Evolutionary conservation across 2,113 vertebrate species (phyloP).

Genomic region (Otolemur garnettii): DNA sequence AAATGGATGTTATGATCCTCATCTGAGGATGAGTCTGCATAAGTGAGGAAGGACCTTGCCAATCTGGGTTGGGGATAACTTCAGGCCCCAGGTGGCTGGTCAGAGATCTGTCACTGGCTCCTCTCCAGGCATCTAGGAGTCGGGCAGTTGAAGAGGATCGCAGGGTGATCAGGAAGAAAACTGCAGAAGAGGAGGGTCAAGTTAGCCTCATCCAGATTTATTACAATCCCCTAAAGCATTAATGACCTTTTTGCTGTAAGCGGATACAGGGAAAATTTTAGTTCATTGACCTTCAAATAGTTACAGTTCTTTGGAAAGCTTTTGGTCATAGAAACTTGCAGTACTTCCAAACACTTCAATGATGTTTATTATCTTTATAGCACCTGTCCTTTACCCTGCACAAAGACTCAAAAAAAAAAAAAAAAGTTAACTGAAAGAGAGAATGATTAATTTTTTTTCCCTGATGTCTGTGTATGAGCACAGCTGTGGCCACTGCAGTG

Average conservation of each 20-base stretch:
- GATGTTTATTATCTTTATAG: constrained; percentile 68
- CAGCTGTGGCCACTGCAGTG: constrained; percentile 66
- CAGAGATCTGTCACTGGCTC: background rate
- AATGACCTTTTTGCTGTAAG: constrained; percentile 66
- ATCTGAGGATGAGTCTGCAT: background rate
- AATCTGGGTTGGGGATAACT: background rate
- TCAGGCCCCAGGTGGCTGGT: background rate
- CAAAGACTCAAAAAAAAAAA: constrained; percentile 47
- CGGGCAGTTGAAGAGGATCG: background rate
- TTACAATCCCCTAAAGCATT: constrained; percentile 28
- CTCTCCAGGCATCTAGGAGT: background rate
- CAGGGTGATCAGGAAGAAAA: background rate
- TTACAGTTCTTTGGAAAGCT: constrained; percentile 61
- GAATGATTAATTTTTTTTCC: constrained; percentile 63
- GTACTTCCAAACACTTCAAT: constrained; percentile 31
- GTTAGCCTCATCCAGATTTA: background rate
- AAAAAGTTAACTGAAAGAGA: constrained; percentile 49
- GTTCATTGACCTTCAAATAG: constrained; percentile 60
- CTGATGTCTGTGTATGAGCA: constrained; percentile 54
- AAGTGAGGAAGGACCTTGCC: background rate
- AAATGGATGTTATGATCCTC: background rate
- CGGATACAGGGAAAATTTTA: constrained; percentile 53
- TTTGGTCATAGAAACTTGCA: constrained; percentile 58
- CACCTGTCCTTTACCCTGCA: constrained; percentile 66
- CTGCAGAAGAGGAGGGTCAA: background rate